Percentiles rank a stretch among this genome's conserved stretches.
Conservation (phyloP, 30 jellyfish, hydroid and myxozoan genomes). For the Clytia hemisphaerica region DNA sequence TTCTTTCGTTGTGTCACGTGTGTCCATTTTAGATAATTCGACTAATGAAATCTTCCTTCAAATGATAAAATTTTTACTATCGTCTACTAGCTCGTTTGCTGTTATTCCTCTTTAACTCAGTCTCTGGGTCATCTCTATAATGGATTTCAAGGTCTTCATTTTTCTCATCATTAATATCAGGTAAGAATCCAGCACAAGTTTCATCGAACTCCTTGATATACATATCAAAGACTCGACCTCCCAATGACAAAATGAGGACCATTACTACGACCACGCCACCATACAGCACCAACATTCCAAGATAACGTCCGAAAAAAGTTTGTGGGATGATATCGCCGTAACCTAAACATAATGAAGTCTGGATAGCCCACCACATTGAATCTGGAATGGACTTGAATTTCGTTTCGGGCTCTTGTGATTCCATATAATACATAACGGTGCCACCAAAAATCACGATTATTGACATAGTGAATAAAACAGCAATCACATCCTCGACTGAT, state of each 20-base stretch:
- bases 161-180: slow-evolving; percentile 16
- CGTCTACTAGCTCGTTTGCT: no score
- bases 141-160: not conserved
- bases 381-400: slow-evolving; percentile 25
- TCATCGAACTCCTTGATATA: slow-evolving; percentile 5
- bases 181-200: slow-evolving; percentile 9
- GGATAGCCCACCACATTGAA: slow-evolving; percentile 51
- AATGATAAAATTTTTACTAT: no score
- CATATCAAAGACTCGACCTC: slow-evolving; percentile 25
- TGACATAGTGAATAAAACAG: not conserved
- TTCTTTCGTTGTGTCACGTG: no score
- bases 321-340: slow-evolving; percentile 38
- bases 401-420: slow-evolving; percentile 5
- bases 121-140: no score
- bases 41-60: no score
- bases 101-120: no score
- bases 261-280: slow-evolving; percentile 20
- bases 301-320: slow-evolving; percentile 9
- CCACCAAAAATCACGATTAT: slow-evolving; percentile 8
- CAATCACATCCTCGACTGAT: slow-evolving; percentile 8
- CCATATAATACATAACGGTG: slow-evolving; percentile 28
- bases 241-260: slow-evolving; percentile 20
- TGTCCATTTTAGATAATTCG: no score
- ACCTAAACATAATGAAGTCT: slow-evolving; percentile 23
- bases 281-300: slow-evolving; percentile 10